Conservation (phyloP, 2,113 vertebrate genomes). For the Eclectus roratus region DNA sequence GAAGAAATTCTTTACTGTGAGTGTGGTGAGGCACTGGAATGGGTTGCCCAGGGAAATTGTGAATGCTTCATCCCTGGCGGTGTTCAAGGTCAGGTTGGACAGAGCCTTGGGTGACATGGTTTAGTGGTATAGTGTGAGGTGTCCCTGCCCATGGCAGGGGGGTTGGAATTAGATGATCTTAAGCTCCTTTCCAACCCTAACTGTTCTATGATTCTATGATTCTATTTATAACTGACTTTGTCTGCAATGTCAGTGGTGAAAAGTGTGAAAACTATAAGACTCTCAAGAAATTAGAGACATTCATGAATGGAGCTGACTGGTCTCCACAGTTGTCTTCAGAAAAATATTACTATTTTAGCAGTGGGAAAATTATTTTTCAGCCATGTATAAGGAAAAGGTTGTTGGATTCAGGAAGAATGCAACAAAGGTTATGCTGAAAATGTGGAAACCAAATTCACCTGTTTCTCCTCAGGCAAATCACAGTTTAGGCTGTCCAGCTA, state of each 20-base stretch:
- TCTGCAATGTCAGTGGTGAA: constrained; percentile 2
- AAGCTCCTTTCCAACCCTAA: no score
- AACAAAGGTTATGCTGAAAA: constrained; percentile 48
- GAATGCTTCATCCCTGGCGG: accelerated
- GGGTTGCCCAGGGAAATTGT: no score
- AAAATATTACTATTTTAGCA: constrained; percentile 28
- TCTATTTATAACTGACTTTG: constrained; percentile 38
- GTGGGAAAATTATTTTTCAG: constrained; percentile 33
- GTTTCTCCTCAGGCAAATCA: constrained; percentile 72
- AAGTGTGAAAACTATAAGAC: constrained; percentile 8
- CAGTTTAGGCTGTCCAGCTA: constrained; percentile 61
- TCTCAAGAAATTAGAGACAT: constrained; percentile 53
- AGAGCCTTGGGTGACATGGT: no score
- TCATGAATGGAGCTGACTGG: not conserved
- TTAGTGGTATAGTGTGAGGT: no score
- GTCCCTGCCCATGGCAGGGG: no score
- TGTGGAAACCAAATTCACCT: constrained; percentile 66
- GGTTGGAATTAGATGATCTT: no score
- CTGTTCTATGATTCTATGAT: no score
- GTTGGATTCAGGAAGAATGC: constrained; percentile 25
- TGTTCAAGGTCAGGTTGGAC: no score
- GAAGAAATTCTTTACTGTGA: no score
- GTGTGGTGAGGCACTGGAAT: no score
- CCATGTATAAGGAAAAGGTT: constrained; percentile 1
- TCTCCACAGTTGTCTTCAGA: constrained; percentile 32